Base-by-base conservation (phyloP, 2,888 invertebrate genomes). In the Dolomedes plantarius region DNA sequence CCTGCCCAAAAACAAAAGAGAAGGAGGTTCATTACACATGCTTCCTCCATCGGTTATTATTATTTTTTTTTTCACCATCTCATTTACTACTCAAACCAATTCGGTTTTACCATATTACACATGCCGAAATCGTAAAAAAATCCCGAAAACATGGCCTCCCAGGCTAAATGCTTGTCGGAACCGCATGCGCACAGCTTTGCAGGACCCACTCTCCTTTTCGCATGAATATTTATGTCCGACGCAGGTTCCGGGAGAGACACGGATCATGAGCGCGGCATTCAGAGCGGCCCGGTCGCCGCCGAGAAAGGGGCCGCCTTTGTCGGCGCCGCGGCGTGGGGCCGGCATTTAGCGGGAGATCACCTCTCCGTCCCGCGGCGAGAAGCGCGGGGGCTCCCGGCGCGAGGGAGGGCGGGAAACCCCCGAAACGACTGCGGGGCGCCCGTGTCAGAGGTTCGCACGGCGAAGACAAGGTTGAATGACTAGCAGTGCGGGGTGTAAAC, bases 231-330 rank as follows among this genome's bases (percentile, higher is more conserved):
- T 75, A 82, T 82, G 46, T 13, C 69, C 41, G 5, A 9, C 69
- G 39, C 46, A 19, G 29, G 82, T 76, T 82, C 82, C 82, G 75
- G 82, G 82, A 62, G 56, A n/a, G n/a, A 27, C 71, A 41, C 31
- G 41, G 65, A 77, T 83, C 77, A 77, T 77, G 83, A 77, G 75
- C 76, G 82, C 82, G 32, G 82, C 68, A 67, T 76, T 75, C 62
- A 73, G 56, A 32, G 23, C 56, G 23, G 71, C 72, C 65, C 41
- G 39, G 27, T 19, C 50, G 46, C 71, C 28, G 65, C 41, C 67
- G 68, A 71, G 73, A 71, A 72, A 68, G 77, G 67, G 29, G 72
- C 32, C 16, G 36, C 65, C 77, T 85, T 78, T 83, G 83, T 85
- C 83, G 83, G 83, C 77, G 71, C 72, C 56, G n/a, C 83, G 23